Base-by-base conservation (phyloP, 2,888 invertebrate genomes). In the Protophormia terraenovae region DNA sequence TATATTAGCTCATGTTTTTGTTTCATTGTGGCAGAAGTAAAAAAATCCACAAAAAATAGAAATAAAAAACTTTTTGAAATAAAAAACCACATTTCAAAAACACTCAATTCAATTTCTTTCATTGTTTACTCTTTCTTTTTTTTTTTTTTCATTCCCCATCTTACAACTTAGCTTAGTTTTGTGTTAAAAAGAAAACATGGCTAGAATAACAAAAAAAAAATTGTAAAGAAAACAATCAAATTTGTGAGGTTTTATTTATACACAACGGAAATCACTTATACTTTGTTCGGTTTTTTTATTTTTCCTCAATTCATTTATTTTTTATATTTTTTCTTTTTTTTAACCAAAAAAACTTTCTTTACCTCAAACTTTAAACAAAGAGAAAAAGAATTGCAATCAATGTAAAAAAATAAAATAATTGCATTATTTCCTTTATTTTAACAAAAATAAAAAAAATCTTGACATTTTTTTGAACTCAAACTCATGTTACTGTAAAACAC, bases 231-330 rank as follows among this genome's bases (percentile, higher is more conserved):
- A 79, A 60, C 72, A 77, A 80, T 76, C 66, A 76, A 72, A 80
- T 77, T 67, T 72, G 80, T 60, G 84, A n/a, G 84, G 67, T 73
- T 55, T 60, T 67, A 73, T 81, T 77, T 81, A 80, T 66, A 81
- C 67, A 77, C 77, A 66, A 66, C 77, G 80, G 77, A 81, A 77
- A 84, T 81, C 72, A 81, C 53, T 77, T 77, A 72, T 62, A 62
- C 69, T 78, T 69, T 16, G 41, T 10, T n/a, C 6, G n/a, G n/a
- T 53, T 53, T 71, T 76, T 72, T 58, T 47, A 55, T 75, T 71
- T 72, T 77, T 69, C 19, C 58, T 60, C 41, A 69, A 73, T 81
- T 67, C 50, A 73, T 58, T 81, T 60, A 75, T 73, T 66, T 35
- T 12, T 27, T 58, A 1, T n/a, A 3, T 14, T 64, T 64, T n/a